Base-by-base conservation (phyloP, 2,113 vertebrate species). In the Hystrix brachyura region DNA sequence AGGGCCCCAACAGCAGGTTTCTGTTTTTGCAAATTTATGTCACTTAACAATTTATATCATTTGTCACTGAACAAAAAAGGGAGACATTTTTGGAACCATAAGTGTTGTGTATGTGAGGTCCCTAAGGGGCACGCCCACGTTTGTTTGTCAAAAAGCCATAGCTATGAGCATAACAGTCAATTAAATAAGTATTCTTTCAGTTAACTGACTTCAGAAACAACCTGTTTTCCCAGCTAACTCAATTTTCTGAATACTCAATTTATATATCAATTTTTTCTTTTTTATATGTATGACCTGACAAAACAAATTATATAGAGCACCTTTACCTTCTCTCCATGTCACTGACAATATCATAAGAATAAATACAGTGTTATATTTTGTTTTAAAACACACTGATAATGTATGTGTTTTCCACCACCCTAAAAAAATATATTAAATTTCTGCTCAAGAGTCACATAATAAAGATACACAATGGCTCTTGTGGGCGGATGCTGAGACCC, bases 101-200 rank as follows among this genome's bases (percentile, higher is more conserved):
- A 51, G 21, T 18, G 55, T 46, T 67, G 23, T 79, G 19, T 48
- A 18, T 32, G 51, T n/a, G 27, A n/a, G 38, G 14, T 87, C 59
- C 86, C 72, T 53, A 67, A 17, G 71, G 82, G 60, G 60, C 62
- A 34, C 8, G 32, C 23, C 14, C 76, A 21, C 64, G 74, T 96
- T 91, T 81, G 23, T 72, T 53, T 87, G 80, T 76, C 83, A 48
- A 90, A 93, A 55, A 25, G 43, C 92, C 69, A 29, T 80, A 85
- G 38, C 51, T 87, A 43, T 94, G 89, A 92, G 85, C 83, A 96
- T 64, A 89, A 7, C 14, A 62, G 59, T 78, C 76, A 85, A 71
- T n/a, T 74, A 65, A 80, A 76, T 19, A 55, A 2, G 48, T n/a
- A 13, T 1, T 23, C 19, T 69, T 84, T 94, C 72, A 92, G 57